Conservation (phyloP, 2,888 invertebrate species). For the Hermaeophaga mercurialis region DNA sequence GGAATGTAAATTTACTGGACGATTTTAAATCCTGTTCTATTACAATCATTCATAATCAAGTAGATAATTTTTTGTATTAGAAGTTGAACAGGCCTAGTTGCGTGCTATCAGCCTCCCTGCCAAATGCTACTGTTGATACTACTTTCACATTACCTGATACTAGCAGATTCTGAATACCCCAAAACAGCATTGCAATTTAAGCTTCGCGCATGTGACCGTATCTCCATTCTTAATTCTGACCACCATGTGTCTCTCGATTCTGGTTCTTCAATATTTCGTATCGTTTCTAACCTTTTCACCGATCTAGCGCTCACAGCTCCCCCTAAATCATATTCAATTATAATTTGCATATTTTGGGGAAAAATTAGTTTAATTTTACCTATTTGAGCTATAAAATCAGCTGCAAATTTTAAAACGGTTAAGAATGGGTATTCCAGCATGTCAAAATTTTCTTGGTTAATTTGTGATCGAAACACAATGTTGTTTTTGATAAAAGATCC, state of each 20-base stretch:
- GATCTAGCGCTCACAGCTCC: conserved; percentile 85
- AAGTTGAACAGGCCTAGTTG: too few relatives aligned
- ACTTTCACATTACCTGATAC: conserved; percentile 81
- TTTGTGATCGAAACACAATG: conserved; percentile 66
- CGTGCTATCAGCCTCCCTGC: too few relatives aligned
- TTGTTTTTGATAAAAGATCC: conserved; percentile 62
- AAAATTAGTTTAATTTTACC: conserved; percentile 63
- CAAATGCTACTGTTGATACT: too few relatives aligned
- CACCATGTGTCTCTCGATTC: conserved; percentile 95
- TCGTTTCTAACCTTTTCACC: conserved; percentile 81
- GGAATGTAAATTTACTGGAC: too few relatives aligned
- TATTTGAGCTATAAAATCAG: conserved; percentile 85
- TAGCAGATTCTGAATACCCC: conserved; percentile 90
- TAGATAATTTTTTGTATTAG: too few relatives aligned
- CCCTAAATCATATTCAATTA: conserved; percentile 60
- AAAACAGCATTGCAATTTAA: conserved; percentile 93
- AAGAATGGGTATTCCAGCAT: conserved; percentile 96
- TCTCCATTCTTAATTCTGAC: conserved; percentile 94
- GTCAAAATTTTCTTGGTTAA: conserved; percentile 81
- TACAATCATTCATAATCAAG: too few relatives aligned
- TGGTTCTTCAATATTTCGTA: conserved; percentile 85
- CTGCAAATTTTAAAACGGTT: conserved; percentile 88
- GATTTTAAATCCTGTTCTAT: too few relatives aligned
- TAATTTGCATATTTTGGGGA: too few relatives aligned
- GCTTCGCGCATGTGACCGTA: conserved; percentile 90